These are phyloP conservation scores for Drosophila fungiperda DNA, from an alignment of 2,888 invertebrate genomes.

Conservation along the genomic window DNA sequence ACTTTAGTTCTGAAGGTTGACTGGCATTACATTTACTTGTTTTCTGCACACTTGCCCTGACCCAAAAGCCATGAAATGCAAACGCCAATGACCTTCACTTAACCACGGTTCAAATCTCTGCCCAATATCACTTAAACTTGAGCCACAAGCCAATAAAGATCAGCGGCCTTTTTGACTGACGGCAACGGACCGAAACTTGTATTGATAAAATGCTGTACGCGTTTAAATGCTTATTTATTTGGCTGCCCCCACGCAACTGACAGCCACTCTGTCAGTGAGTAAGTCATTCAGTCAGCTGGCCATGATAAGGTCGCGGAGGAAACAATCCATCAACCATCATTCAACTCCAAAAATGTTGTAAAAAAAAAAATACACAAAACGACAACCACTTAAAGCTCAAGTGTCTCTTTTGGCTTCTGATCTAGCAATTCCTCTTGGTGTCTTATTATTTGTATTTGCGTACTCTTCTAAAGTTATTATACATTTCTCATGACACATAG, in stretches of 20 bases:
- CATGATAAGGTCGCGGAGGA: conserved; percentile 6
- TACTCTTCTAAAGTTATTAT: not conserved
- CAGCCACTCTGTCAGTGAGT: not conserved
- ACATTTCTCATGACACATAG: not conserved
- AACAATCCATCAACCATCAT: conserved; percentile 30
- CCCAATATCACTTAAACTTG: conserved; percentile 62
- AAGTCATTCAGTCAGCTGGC: conserved; percentile 6
- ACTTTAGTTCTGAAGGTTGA: conserved; percentile 16
- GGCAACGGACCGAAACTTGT: conserved; percentile 47
- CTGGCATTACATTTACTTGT: conserved; percentile 7
- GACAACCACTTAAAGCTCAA: not conserved
- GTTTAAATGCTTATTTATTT: conserved; percentile 54
- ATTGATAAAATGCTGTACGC: conserved; percentile 69
- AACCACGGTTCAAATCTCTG: conserved; percentile 66
- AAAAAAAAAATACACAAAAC: not conserved
- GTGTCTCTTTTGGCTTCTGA: not conserved
- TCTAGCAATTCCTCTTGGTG: conserved; percentile 1
- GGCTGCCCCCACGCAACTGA: conserved; percentile 38
- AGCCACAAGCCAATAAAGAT: conserved; percentile 57
- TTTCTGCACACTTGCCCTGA: conserved; percentile 44
- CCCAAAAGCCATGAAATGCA: conserved; percentile 67
- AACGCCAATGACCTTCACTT: conserved; percentile 71
- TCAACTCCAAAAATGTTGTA: not conserved
- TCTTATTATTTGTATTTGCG: not conserved
- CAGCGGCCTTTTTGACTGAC: conserved; percentile 50